These are phyloP conservation scores for Lamprologus lemairii DNA, from an alignment of 2,113 vertebrate genomes.

Conservation along the genomic window DNA sequence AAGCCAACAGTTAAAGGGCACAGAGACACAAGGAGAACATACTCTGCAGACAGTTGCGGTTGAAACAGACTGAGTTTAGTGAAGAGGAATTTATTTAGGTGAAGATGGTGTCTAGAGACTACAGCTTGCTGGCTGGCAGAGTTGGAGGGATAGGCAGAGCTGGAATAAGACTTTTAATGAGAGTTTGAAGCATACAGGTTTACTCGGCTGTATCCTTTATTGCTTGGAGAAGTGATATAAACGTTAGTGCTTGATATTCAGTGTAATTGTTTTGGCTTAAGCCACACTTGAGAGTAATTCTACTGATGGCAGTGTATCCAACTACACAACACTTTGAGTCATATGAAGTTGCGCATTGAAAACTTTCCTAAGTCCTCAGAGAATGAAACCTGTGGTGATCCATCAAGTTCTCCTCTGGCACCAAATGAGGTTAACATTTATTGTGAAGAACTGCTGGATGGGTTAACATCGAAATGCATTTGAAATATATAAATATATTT, in stretches of 20 bases:
- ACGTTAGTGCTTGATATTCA: not conserved
- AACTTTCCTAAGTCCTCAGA: not conserved
- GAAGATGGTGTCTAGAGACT: not conserved
- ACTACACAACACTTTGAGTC: not conserved
- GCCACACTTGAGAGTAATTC: not conserved
- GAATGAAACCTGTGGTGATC: not conserved
- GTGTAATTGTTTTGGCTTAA: not conserved
- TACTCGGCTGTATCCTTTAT: not conserved
- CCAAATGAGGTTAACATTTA: not conserved
- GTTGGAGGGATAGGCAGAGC: not conserved
- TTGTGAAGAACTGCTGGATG: not conserved
- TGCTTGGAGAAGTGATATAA: not conserved
- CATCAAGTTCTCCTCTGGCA: not conserved
- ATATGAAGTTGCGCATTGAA: not conserved
- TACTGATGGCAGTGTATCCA: not conserved
- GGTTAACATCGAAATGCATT: not conserved
- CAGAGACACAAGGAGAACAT: not conserved
- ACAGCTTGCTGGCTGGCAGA: not conserved
- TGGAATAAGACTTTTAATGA: not conserved
- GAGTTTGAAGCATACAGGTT: not conserved
- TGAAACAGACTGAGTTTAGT: not conserved
- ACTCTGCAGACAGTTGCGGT: not conserved
- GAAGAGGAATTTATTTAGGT: slow-evolving; percentile 8
- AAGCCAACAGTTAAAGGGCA: slow-evolving; percentile 10
- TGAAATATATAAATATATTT: not conserved